Conservation (phyloP, 2,888 invertebrate genomes). For the Conistra vaccinii region DNA sequence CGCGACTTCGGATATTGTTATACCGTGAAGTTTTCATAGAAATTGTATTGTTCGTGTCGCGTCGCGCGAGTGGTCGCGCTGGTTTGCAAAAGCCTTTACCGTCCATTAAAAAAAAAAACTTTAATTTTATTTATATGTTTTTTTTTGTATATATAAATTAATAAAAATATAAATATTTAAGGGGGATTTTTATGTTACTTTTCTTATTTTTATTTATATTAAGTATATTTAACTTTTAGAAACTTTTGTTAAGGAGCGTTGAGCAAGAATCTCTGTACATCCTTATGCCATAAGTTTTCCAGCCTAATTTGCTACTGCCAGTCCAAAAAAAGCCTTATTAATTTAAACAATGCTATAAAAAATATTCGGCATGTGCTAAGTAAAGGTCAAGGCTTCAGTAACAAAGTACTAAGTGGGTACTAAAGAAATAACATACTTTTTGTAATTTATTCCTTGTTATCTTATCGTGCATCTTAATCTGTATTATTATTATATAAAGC, state of each 20-base stretch:
- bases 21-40: too few species aligned
- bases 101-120: neutral
- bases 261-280: neutral
- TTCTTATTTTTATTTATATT: too few species aligned
- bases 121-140: too few species aligned
- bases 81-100: too few species aligned
- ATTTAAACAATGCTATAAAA: conserved; percentile 33
- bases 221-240: too few species aligned
- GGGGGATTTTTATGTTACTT: too few species aligned
- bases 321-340: conserved; percentile 5
- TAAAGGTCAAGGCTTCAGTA: conserved; percentile 49
- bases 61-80: too few species aligned
- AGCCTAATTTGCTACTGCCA: neutral
- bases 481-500: conserved; percentile 23
- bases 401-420: conserved; percentile 39
- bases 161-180: too few species aligned
- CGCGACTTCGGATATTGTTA: too few species aligned
- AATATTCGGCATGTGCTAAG: conserved; percentile 25
- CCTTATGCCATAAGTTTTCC: neutral
- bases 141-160: too few species aligned
- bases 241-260: neutral
- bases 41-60: too few species aligned
- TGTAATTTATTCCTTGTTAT: conserved; percentile 40
- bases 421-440: conserved; percentile 48
- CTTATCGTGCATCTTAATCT: conserved; percentile 56